A percentile compares a stretch with the other conserved stretches of the same genome.
These are phyloP conservation scores for Stichopus chloronotus DNA, from an alignment of 35 echinoderm and acorn worm genomes.

Conservation along the genomic window DNA sequence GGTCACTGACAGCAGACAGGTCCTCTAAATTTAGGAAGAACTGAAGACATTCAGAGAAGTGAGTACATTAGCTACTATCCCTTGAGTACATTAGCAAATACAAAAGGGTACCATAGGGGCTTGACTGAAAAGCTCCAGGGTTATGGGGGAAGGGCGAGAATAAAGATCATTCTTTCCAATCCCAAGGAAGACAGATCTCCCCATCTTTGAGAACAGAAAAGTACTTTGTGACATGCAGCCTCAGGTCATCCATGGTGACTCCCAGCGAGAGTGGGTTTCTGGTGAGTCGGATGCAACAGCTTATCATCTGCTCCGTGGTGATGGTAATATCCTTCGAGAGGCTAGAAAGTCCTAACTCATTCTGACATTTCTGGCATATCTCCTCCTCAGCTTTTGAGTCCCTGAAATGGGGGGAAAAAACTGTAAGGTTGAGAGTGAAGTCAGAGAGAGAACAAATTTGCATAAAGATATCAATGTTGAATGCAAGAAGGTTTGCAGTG, in stretches of 20 bases:
- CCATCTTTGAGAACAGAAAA: conserved; percentile 64
- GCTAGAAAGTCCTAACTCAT: conserved; percentile 8
- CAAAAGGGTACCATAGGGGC: too few species aligned
- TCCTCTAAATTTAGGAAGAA: too few species aligned
- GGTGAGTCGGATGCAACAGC: conserved; percentile 48
- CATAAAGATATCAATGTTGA: not conserved
- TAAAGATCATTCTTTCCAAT: conserved; percentile 50
- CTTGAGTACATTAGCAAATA: too few species aligned
- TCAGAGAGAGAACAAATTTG: not conserved
- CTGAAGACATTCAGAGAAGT: too few species aligned
- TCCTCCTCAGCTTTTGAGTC: conserved; percentile 55
- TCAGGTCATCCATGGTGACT: conserved; percentile 36
- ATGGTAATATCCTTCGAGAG: conserved; percentile 49
- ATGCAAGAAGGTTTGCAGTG: not conserved
- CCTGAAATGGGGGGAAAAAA: not conserved
- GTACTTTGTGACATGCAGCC: conserved; percentile 52
- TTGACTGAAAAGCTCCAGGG: not conserved
- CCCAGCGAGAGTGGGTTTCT: conserved; percentile 30
- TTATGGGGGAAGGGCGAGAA: not conserved
- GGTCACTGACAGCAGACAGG: too few species aligned
- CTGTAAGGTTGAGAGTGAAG: not conserved
- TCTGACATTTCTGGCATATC: conserved; percentile 9
- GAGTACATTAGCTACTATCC: too few species aligned
- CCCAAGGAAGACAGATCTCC: conserved; percentile 70
- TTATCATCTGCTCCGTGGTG: conserved; percentile 60